A percentile compares a stretch with the other conserved stretches of the same genome.
These are phyloP conservation scores for Leuciscus idus DNA, from an alignment of 2,113 vertebrate species.

Conservation along the genomic window DNA sequence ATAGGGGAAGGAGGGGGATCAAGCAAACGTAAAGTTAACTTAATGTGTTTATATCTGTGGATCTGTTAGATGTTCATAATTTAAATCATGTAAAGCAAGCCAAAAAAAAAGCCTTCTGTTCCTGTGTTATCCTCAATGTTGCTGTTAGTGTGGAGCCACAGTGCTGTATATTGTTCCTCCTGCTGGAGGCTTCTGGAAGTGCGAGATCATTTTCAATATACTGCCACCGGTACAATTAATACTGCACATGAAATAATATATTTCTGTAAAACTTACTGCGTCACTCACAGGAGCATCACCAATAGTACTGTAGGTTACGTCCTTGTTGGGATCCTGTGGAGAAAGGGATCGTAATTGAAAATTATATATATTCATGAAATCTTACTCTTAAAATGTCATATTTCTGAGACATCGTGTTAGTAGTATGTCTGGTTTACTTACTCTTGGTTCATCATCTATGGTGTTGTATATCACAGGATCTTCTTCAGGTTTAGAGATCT, in stretches of 20 bases:
- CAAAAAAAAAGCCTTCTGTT: too few species aligned
- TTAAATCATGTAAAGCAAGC: too few species aligned
- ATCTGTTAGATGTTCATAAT: too few species aligned
- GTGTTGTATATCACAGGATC: neutral
- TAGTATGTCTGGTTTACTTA: neutral
- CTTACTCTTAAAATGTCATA: neutral
- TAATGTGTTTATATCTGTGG: too few species aligned
- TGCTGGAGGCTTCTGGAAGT: neutral
- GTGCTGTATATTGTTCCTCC: neutral
- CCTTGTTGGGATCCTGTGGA: neutral
- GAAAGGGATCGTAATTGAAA: too few species aligned
- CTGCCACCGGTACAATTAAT: neutral
- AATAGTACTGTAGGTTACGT: neutral
- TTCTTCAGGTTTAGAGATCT: constrained; percentile 8
- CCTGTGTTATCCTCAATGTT: too few species aligned
- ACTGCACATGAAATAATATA: neutral
- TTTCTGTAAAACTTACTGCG: neutral
- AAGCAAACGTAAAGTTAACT: too few species aligned
- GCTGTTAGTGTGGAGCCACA: neutral
- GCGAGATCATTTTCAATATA: neutral
- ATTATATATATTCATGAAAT: neutral
- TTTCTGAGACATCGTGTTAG: too few species aligned
- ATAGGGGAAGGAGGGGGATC: too few species aligned
- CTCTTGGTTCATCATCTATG: neutral
- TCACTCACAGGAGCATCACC: neutral